Percentiles rank a stretch among this genome's conserved stretches.
phyloP scores from a whole-genome alignment of 1,140 invertebrate genomes.

The Eulimnadia texana region DNA sequence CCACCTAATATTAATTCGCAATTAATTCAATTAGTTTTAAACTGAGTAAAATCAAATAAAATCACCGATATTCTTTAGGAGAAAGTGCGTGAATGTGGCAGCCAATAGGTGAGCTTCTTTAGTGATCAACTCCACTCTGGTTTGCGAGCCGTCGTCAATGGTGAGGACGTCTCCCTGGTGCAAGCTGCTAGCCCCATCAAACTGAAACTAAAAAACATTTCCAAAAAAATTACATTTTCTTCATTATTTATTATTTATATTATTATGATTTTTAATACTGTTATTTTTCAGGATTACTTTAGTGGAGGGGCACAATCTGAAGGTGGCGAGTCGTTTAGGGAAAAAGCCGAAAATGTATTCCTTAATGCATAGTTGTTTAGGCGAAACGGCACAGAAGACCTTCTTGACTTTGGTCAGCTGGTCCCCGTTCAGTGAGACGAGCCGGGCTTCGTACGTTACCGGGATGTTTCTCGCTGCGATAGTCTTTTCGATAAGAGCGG shows the following conservation, averaged over 20 bases:
- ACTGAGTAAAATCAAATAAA: constrained; percentile 3
- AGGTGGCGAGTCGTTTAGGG: constrained; percentile 78
- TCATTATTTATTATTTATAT: background rate
- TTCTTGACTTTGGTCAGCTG: constrained; percentile 58
- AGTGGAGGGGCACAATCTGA: constrained; percentile 78
- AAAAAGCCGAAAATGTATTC: constrained; percentile 85
- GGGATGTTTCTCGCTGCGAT: constrained; percentile 67
- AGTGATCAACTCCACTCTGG: constrained; percentile 61
- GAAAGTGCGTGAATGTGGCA: constrained; percentile 79
- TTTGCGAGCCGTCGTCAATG: constrained; percentile 82
- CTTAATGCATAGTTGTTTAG: constrained; percentile 78
- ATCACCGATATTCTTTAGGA: constrained; percentile 78
- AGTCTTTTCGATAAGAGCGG: constrained; percentile 70
- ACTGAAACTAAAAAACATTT: constrained; percentile 41
- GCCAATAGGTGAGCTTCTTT: constrained; percentile 77
- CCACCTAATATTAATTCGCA: constrained; percentile 40
- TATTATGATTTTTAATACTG: background rate
- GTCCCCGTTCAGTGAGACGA: constrained; percentile 55
- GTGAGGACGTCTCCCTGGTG: constrained; percentile 43
- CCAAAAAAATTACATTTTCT: constrained; percentile 8
- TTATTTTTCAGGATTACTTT: constrained; percentile 41
- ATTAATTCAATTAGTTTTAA: background rate
- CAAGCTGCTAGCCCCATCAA: constrained; percentile 32
- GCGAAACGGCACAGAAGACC: constrained; percentile 72
- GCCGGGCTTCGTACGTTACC: constrained; percentile 68